These are phyloP conservation scores for Dissostichus mawsoni DNA, from an alignment of 2,113 vertebrate genomes.

Conservation along the genomic window DNA sequence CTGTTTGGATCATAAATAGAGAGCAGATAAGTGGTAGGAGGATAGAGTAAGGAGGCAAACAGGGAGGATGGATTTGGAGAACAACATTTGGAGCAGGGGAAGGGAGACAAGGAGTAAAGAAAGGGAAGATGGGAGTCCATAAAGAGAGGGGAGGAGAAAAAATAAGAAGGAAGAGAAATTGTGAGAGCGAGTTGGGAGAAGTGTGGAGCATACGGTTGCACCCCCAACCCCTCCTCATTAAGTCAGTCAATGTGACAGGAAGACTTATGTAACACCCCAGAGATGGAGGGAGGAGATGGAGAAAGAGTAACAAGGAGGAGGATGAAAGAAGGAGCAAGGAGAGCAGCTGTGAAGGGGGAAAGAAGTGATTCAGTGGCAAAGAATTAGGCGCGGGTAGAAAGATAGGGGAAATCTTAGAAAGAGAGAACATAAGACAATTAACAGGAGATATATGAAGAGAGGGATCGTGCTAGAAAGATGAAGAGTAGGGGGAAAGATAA, in stretches of 20 bases:
- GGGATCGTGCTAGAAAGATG: slow-evolving; percentile 34
- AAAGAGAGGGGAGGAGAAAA: slow-evolving; percentile 48
- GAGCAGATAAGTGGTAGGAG: slow-evolving; percentile 4
- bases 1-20: slow-evolving; percentile 2
- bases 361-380: slow-evolving; percentile 43
- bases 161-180: slow-evolving; percentile 19
- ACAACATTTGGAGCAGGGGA: background rate
- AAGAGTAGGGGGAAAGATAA: slow-evolving; percentile 39
- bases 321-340: slow-evolving; percentile 66
- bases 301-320: slow-evolving; percentile 73
- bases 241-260: slow-evolving; percentile 81
- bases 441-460: slow-evolving; percentile 44
- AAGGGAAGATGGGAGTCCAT: slow-evolving; percentile 21
- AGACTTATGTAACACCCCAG: slow-evolving; percentile 80
- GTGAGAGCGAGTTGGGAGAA: slow-evolving; percentile 40
- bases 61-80: slow-evolving; percentile 15
- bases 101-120: background rate
- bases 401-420: slow-evolving; percentile 57
- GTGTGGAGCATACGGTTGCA: slow-evolving; percentile 57
- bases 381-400: slow-evolving; percentile 33
- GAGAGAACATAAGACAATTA: slow-evolving; percentile 61
- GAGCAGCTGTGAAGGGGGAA: slow-evolving; percentile 60
- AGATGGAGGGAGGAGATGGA: slow-evolving; percentile 79
- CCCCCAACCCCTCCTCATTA: slow-evolving; percentile 57
- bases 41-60: slow-evolving; percentile 9